Percentiles rank a stretch among this genome's conserved stretches.
Evolutionary conservation across 2,113 vertebrate species (phyloP).

Genomic region (Leucosticte australis): DNA sequence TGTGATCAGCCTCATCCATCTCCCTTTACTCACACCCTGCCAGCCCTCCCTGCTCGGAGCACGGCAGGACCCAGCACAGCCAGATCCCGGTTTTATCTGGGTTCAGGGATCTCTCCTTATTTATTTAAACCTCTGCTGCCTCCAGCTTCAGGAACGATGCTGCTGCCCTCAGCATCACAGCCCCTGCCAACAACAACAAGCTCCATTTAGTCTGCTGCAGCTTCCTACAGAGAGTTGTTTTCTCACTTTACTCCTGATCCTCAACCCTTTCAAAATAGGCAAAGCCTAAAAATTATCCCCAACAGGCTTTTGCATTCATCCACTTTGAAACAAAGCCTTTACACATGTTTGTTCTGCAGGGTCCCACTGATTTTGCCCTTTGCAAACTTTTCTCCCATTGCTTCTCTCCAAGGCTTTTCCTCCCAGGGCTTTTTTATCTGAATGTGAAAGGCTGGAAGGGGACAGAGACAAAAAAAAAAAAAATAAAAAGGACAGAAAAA

Average conservation of each 20-base stretch:
- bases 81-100: slow-evolving; percentile 57
- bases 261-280: slow-evolving; percentile 34
- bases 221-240: slow-evolving; percentile 44
- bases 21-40: slow-evolving; percentile 27
- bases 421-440: slow-evolving; percentile 7
- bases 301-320: background rate
- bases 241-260: slow-evolving; percentile 43
- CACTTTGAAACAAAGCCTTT: slow-evolving; percentile 44
- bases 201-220: slow-evolving; percentile 40
- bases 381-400: slow-evolving; percentile 52
- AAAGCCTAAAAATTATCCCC: slow-evolving; percentile 23
- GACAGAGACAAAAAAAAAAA: background rate
- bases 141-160: slow-evolving; percentile 31
- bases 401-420: slow-evolving; percentile 18
- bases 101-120: slow-evolving; percentile 49
- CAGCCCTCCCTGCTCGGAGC: background rate
- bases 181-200: slow-evolving; percentile 10
- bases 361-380: slow-evolving; percentile 51
- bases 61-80: slow-evolving; percentile 29
- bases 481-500: background rate
- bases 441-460: background rate
- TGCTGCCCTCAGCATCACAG: slow-evolving; percentile 49
- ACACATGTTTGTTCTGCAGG: slow-evolving; percentile 23
- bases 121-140: slow-evolving; percentile 54
- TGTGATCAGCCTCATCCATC: slow-evolving; percentile 15